phyloP scores from a whole-genome alignment of 2,888 invertebrate species.

The Drosophila trichaetosa region DNA sequence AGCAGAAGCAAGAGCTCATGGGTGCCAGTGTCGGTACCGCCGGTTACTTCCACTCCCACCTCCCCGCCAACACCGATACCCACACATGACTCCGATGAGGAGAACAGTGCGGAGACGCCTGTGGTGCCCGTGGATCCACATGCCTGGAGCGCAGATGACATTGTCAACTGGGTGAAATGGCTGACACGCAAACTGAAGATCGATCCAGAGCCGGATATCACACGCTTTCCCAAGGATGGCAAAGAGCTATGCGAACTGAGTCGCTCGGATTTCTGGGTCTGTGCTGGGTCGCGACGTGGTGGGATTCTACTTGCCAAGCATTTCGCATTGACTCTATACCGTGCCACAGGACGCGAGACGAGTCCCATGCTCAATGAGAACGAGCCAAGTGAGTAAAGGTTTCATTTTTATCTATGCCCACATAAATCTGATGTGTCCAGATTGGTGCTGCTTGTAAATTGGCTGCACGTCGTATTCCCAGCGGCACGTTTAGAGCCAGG shows the following conservation, averaged over 20 bases:
- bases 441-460: constrained; percentile 75
- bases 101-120: constrained; percentile 54
- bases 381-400: constrained; percentile 84
- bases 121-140: constrained; percentile 86
- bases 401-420: constrained; percentile 46
- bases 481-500: constrained; percentile 62
- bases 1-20: constrained; percentile 14
- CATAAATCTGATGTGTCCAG: constrained; percentile 69
- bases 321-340: constrained; percentile 87
- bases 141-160: constrained; percentile 87
- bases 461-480: constrained; percentile 72
- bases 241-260: constrained; percentile 87
- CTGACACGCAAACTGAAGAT: constrained; percentile 87
- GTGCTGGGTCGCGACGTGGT: constrained; percentile 85
- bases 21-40: constrained; percentile 6
- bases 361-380: constrained; percentile 87
- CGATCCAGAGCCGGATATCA: constrained; percentile 86
- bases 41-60: constrained; percentile 5
- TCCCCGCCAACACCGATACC: constrained; percentile 32
- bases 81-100: constrained; percentile 37
- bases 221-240: constrained; percentile 87
- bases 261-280: constrained; percentile 87
- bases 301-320: constrained; percentile 87
- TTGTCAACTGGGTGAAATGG: constrained; percentile 88
- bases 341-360: constrained; percentile 87